Evolutionary conservation across 2,113 vertebrate species (phyloP), one percentile per base, ranked within the genome.

Genomic region (Engraulis encrasicolus): DNA sequence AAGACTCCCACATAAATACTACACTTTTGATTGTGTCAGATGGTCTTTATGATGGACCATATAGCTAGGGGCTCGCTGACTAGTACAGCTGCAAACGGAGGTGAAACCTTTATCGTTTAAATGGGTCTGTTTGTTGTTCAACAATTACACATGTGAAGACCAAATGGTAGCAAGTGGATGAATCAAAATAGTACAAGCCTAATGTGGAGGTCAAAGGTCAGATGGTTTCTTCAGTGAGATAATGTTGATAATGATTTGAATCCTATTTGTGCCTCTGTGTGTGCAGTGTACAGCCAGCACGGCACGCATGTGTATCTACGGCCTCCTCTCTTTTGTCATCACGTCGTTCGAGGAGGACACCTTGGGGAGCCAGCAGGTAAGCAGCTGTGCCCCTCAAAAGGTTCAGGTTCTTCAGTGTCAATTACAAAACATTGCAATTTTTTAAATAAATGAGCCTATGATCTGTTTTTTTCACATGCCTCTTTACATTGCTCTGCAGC

Each of bases 241-340:
- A 1, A n/a, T 6, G n/a, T 20, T 52, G 2, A n/a, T 66, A 66
- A 66, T 14, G 23, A 1, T 27, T 66, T 66, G 11, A 74, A 34
- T 74, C 14, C 15, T 20, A 17, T 54, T 1, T 9, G 7, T 54
- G 52, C 20, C 4, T 54, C 18, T 54, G 52, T 71, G 66, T 74
- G 27, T 89, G 1, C 90, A 99, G 98, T 99, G 97, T 74, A 99
- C 96, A 49, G 96, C 96, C 79, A 99, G 97, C 90, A 99, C 98
- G 0, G 97, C 97, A 0, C 97, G 97, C 87, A 96, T 99, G 96
- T 99, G 98, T 23, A 88, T 99, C 86, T 99, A 99, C 0, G 97
- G 98, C 6, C 97, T 99, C 23, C 95, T 99, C 0, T 99, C 97
- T 6, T 99, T 99, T 61, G 96, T 97, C 49, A 92, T 99, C 80